Conservation (phyloP, 2,113 vertebrate genomes). For the Perca schrenkii region DNA sequence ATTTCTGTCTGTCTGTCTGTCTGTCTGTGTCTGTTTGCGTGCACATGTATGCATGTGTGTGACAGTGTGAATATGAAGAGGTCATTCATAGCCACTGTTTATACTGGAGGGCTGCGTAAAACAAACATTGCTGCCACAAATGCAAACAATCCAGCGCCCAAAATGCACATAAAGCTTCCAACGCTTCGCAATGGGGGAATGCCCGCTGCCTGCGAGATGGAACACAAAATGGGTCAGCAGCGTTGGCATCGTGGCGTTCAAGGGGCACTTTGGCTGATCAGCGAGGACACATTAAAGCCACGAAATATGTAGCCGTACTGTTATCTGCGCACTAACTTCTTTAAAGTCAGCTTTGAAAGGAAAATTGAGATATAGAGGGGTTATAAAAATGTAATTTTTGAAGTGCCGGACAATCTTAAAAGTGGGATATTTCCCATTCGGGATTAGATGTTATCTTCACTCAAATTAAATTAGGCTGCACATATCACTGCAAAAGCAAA, state of each 20-base stretch:
- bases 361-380: conserved; percentile 46
- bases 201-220: conserved; percentile 24
- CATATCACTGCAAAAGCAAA: conserved; percentile 46
- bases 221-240: conserved; percentile 53
- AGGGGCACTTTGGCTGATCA: conserved; percentile 50
- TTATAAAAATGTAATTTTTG: conserved; percentile 67
- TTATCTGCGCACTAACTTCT: conserved; percentile 61
- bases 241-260: conserved; percentile 28
- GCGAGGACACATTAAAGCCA: conserved; percentile 56
- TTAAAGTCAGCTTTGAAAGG: conserved; percentile 62
- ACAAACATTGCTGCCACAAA: conserved; percentile 53
- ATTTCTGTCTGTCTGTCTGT: neutral
- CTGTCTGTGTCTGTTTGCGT: conserved; percentile 8
- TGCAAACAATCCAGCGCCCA: conserved; percentile 54
- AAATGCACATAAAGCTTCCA: conserved; percentile 58
- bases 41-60: neutral
- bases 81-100: conserved; percentile 43
- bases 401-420: conserved; percentile 65
- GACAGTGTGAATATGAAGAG: conserved; percentile 30
- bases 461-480: conserved; percentile 72
- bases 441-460: conserved; percentile 68
- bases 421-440: conserved; percentile 66
- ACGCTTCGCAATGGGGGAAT: conserved; percentile 16
- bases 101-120: conserved; percentile 34
- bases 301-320: conserved; percentile 45